Percentiles rank a stretch among this genome's conserved stretches.
These are phyloP conservation scores for Parnassius mnemosyne DNA, from an alignment of 2,888 invertebrate genomes.

Conservation along the genomic window DNA sequence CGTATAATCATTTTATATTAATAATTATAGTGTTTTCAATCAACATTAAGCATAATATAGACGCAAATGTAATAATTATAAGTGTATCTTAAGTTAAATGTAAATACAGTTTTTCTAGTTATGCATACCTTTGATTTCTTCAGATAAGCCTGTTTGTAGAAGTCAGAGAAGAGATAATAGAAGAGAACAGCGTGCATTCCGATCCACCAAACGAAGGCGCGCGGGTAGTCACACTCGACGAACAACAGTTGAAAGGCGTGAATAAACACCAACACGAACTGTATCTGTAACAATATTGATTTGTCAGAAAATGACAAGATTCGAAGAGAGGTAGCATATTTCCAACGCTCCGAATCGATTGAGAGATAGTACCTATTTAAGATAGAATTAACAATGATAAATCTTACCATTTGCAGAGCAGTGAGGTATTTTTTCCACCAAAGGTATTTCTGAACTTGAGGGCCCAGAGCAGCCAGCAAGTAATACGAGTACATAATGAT, in stretches of 20 bases:
- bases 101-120: neutral
- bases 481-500: conserved; percentile 97
- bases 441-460: conserved; percentile 90
- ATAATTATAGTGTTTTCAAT: too few species aligned
- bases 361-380: too few species aligned
- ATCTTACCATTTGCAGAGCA: conserved; percentile 90
- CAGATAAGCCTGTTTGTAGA: conserved; percentile 90
- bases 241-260: conserved; percentile 95
- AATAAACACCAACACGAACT: conserved; percentile 92
- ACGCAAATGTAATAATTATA: neutral
- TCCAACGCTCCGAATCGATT: too few species aligned
- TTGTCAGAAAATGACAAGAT: neutral
- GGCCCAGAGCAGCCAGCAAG: conserved; percentile 93
- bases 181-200: conserved; percentile 95
- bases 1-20: too few species aligned
- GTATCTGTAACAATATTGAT: conserved; percentile 78
- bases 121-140: conserved; percentile 54
- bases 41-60: too few species aligned
- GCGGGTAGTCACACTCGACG: conserved; percentile 94
- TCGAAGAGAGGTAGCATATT: too few species aligned
- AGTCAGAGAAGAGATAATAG: conserved; percentile 94
- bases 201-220: conserved; percentile 94
- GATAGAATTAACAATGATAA: neutral
- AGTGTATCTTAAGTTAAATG: neutral
- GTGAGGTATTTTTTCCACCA: conserved; percentile 99